Evolutionary conservation across 2,113 vertebrate species (phyloP).

Genomic region (Ctenomys sociabilis): DNA sequence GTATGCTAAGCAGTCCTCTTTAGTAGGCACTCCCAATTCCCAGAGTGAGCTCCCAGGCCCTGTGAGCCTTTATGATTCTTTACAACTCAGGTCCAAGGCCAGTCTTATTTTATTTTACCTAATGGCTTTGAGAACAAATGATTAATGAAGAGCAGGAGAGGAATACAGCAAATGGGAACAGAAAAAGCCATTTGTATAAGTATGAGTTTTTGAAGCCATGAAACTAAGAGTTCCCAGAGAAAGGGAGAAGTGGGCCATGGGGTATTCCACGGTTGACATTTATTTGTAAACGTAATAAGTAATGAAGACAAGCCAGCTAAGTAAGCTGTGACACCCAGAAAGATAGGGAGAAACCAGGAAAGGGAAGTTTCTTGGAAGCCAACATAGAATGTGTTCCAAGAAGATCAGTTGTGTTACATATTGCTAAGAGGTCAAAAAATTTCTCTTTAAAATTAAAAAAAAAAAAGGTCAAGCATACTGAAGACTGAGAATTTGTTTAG

Average conservation of each 20-base stretch:
- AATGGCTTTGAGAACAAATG: slow-evolving; percentile 18
- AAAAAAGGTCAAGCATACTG: neutral
- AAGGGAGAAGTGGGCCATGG: neutral
- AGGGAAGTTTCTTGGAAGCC: slow-evolving; percentile 18
- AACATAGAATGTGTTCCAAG: neutral
- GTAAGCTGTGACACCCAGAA: slow-evolving; percentile 17
- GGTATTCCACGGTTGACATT: slow-evolving; percentile 38
- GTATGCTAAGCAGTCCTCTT: neutral
- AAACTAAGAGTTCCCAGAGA: neutral
- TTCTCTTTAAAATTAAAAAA: too few species aligned
- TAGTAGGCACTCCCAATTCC: neutral
- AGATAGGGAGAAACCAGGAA: slow-evolving; percentile 32
- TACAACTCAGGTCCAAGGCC: neutral
- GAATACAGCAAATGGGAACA: neutral
- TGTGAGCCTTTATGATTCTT: neutral
- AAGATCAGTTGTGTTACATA: neutral
- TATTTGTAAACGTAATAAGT: slow-evolving; percentile 11
- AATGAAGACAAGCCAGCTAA: slow-evolving; percentile 14
- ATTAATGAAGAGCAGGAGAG: neutral
- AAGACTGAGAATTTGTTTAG: neutral
- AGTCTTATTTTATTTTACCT: neutral
- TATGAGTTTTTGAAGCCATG: neutral
- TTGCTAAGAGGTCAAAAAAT: neutral
- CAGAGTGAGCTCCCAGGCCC: neutral
- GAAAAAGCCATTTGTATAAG: neutral